Base-by-base conservation (phyloP, 2,888 invertebrate genomes). In the Xanthorhoe spadicearia region DNA sequence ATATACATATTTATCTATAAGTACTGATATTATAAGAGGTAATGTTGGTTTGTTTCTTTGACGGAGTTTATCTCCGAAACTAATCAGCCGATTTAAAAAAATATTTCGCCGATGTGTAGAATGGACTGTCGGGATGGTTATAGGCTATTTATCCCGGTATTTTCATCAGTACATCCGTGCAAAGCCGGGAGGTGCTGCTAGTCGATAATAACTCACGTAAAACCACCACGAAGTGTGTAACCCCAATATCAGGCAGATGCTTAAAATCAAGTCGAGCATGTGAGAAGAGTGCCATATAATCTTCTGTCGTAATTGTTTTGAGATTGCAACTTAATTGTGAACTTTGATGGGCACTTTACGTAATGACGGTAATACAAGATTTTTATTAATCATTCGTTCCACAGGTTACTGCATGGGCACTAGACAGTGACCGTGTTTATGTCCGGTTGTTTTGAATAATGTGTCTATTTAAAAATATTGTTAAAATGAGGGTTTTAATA, bases 211-310 rank as follows among this genome's bases (percentile, higher is more conserved):
- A 58, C 49, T 13, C 58, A 58, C 49, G 49, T 58, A 7, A 58
- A 58, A 50, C 58, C 50, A 58, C 35, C 23, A 32, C 32, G 53
- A 61, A 61, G 52, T 32, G 7, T 32, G 10, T 38, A 43, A 46
- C 28, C 7, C 13, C 8, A 23, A 52, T 18, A 48, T 48, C 38
- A 54, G 43, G 35, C 35, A 61, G 61, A 46, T 53, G 49, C 35
- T 61, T 38, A 18, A 54, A 32, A 43, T 52, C 13, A 53, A 53
- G 53, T n/a, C 10, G 54, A 46, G 54, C 49, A 62, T 62, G 62
- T 62, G 62, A 56, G 62, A 62, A 62, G 62, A 50, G 55, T 9
- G 10, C 43, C 15, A 17, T 56, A 13, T 56, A 23, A 56, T 62
- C 23, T 28, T 43, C 7, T 4, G 13, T 9, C 13, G 28, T 56